A percentile compares a stretch with the other conserved stretches of the same genome.
Conservation (phyloP, 2,888 invertebrate genomes). For the Pseudococcus jackbeardsleyi region DNA sequence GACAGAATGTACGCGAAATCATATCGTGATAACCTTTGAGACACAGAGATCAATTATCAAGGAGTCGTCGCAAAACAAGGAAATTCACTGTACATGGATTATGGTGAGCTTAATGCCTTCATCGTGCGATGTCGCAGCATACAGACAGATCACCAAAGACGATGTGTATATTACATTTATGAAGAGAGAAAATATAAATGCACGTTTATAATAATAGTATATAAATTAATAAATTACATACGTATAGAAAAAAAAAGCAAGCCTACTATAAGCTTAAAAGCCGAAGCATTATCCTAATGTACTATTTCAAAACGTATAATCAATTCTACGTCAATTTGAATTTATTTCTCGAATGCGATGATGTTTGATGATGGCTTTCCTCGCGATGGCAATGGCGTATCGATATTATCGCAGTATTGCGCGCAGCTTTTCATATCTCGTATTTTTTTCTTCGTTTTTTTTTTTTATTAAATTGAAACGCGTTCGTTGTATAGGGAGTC, state of each 20-base stretch:
- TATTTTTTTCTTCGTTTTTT: background rate
- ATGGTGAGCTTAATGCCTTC: background rate
- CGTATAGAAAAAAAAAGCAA: background rate
- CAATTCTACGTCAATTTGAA: conserved; percentile 4
- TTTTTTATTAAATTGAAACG: conserved; percentile 10
- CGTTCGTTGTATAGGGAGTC: conserved; percentile 40
- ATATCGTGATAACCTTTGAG: background rate
- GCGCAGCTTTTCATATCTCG: background rate
- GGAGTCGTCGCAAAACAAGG: background rate
- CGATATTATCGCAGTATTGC: background rate
- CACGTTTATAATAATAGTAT: background rate
- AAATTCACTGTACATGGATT: background rate
- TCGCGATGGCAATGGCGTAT: background rate
- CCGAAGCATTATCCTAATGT: conserved; percentile 29
- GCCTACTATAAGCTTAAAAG: conserved; percentile 35
- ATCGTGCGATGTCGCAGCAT: background rate
- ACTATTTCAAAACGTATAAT: background rate
- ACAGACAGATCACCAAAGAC: background rate
- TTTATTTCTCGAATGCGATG: background rate
- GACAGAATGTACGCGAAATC: conserved; percentile 43
- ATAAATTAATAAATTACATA: background rate
- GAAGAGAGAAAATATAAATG: background rate
- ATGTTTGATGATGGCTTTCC: background rate
- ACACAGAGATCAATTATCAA: background rate
- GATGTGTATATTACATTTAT: background rate